These are phyloP conservation scores for Eueremaeus valkanovi DNA, from an alignment of 2,888 invertebrate species.

Conservation along the genomic window DNA sequence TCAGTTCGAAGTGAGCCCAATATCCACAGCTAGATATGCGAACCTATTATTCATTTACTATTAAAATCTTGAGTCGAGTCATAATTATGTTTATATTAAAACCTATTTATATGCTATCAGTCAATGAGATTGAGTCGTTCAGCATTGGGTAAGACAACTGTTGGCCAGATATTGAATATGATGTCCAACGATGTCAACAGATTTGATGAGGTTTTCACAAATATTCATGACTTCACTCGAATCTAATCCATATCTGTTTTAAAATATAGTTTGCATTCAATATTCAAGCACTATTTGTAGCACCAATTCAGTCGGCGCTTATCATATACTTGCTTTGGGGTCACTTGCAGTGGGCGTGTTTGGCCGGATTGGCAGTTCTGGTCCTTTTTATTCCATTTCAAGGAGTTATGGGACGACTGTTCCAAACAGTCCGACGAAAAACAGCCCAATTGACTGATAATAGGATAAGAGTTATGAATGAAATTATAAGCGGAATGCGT, in stretches of 20 bases:
- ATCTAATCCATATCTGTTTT: no score
- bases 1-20: not conserved
- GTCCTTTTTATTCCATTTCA: constrained; percentile 77
- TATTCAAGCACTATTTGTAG: constrained; percentile 80
- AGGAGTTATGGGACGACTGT: constrained; percentile 58
- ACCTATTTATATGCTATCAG: not conserved
- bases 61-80: constrained; percentile 48
- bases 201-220: constrained; percentile 64
- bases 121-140: constrained; percentile 61
- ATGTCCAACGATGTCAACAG: constrained; percentile 89
- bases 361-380: constrained; percentile 73
- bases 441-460: constrained; percentile 82
- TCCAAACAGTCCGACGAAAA: constrained; percentile 61
- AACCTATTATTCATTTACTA: no score
- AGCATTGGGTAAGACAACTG: constrained; percentile 77
- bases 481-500: constrained; percentile 86
- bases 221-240: no score
- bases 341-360: constrained; percentile 65
- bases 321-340: constrained; percentile 74
- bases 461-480: constrained; percentile 86
- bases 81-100: not conserved
- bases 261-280: constrained; percentile 63
- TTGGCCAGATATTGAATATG: constrained; percentile 86
- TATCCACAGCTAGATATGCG: no score
- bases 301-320: constrained; percentile 73